Evolutionary conservation across 30 jellyfish, hydroid and myxozoan species (phyloP), one percentile per base, ranked within the genome.

Genomic region (Mastigias papua): DNA sequence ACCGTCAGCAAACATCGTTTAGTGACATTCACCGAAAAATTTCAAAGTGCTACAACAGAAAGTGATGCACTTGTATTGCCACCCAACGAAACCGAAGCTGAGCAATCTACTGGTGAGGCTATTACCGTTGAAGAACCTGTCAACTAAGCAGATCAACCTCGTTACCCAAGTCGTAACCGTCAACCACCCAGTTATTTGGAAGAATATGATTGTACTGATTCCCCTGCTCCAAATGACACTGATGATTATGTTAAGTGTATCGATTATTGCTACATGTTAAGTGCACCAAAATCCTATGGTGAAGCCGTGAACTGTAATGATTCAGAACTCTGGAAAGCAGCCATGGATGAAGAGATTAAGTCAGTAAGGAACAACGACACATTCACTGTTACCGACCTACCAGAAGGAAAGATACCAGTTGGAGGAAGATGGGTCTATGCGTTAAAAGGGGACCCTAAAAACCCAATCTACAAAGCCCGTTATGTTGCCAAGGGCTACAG

Each of bases 261-360:
- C n/a, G 54, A 42, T 15, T 15, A 57, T 6, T 57, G 69, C 69
- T 57, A 57, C 19, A 5, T 57, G 8, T 17, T 57, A 25, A 57
- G 19, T 23, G 30, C 19, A 57, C 69, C 69, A 57, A 57, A 17
- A 57, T 5, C 8, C 69, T 57, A 57, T 57, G 25, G 7, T 20
- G 69, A 57, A 20, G 69, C 69, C 3, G 19, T 0, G 26, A 57
- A 23, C 19, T 57, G 69, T 23, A 91, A 95, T 32, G 34, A 87
- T 48, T 35, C 80, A 16, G 80, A 90, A 29, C 54, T 28, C 37
- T 78, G 94, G 96, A 0, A 88, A 51, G 25, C 61, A 11, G 96
- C 96, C 33, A 79, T 88, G 96, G 96, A 88, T 65, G 95, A 21
- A 17, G 86, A 88, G 89, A 78, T 79, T 2, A 46, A 79, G 21